These are phyloP conservation scores for Zoanthus sansibaricus DNA, from an alignment of 92 coral and sea anemone genomes.

Conservation along the genomic window DNA sequence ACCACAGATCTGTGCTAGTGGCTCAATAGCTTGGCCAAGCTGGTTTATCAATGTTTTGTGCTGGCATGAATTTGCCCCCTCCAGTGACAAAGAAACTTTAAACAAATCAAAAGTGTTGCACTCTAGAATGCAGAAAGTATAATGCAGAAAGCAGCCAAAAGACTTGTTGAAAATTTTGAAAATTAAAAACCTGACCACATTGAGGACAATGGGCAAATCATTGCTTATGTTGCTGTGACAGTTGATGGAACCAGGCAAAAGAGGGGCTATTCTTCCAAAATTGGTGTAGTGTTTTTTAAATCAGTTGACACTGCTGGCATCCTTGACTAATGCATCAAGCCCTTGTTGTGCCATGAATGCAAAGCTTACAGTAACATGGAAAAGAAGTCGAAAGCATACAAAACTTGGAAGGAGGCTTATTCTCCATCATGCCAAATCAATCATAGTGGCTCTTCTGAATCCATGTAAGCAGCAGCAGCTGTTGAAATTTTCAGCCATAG, in stretches of 20 bases:
- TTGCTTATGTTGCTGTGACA: conserved; percentile 38
- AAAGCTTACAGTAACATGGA: conserved; percentile 48
- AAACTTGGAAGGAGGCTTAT: conserved; percentile 52
- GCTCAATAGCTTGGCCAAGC: conserved; percentile 35
- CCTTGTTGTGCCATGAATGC: conserved; percentile 53
- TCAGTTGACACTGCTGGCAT: conserved; percentile 42
- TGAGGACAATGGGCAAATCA: background rate
- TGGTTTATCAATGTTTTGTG: conserved; percentile 53
- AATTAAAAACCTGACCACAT: background rate
- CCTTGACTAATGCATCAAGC: conserved; percentile 54
- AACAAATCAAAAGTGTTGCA: background rate
- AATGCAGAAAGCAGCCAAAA: conserved; percentile 25
- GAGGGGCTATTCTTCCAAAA: conserved; percentile 56
- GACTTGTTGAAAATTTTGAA: conserved; percentile 24
- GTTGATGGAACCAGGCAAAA: conserved; percentile 63
- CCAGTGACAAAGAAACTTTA: conserved; percentile 56
- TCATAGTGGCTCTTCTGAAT: conserved; percentile 48
- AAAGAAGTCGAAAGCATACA: conserved; percentile 35
- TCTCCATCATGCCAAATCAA: conserved; percentile 52
- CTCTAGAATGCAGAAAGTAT: no score
- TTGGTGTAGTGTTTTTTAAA: conserved; percentile 51
- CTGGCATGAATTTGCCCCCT: conserved; percentile 57
- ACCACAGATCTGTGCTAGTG: background rate
- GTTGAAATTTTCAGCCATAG: conserved; percentile 54
- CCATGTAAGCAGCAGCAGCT: conserved; percentile 61